A percentile compares a stretch with the other conserved stretches of the same genome.
These are phyloP conservation scores for Scaptomyza reducta DNA, from an alignment of 2,888 invertebrate genomes.

Conservation along the genomic window DNA sequence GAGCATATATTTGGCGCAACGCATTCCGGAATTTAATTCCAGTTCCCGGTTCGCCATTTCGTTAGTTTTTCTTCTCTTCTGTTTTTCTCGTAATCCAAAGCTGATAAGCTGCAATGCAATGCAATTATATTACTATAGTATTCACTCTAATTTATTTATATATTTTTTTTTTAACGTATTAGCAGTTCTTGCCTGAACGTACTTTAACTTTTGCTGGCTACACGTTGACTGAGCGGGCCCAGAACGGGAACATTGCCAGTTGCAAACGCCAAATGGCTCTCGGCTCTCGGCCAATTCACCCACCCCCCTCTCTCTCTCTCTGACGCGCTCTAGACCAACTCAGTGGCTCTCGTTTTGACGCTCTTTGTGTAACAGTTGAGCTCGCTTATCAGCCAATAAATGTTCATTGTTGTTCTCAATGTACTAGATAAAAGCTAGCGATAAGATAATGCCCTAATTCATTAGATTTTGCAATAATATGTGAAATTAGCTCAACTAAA, in stretches of 20 bases:
- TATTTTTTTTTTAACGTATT: conserved; percentile 1
- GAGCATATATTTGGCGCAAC: conserved; percentile 90
- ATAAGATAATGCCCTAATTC: conserved; percentile 46
- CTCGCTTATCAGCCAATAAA: conserved; percentile 52
- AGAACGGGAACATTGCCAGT: conserved; percentile 58
- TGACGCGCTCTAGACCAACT: neutral
- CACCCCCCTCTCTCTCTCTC: conserved; percentile 1
- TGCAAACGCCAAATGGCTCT: conserved; percentile 35
- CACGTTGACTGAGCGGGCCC: conserved; percentile 65
- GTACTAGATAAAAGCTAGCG: conserved; percentile 44
- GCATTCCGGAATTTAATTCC: conserved; percentile 88
- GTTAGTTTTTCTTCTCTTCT: conserved; percentile 5
- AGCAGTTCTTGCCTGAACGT: conserved; percentile 44
- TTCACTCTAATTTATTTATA: neutral
- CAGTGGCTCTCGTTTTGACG: conserved; percentile 8
- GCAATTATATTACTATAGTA: conserved; percentile 24
- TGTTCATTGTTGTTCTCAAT: conserved; percentile 37
- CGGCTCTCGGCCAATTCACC: conserved; percentile 57
- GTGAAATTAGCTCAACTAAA: conserved; percentile 33
- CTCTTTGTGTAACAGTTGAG: conserved; percentile 21
- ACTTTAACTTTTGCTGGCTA: conserved; percentile 70
- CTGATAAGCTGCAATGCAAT: conserved; percentile 28
- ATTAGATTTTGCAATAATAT: conserved; percentile 44
- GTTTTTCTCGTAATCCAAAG: conserved; percentile 3
- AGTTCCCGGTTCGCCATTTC: conserved; percentile 73